These are phyloP conservation scores for Clitarchus hookeri DNA, from an alignment of 2,888 invertebrate genomes.

Conservation along the genomic window DNA sequence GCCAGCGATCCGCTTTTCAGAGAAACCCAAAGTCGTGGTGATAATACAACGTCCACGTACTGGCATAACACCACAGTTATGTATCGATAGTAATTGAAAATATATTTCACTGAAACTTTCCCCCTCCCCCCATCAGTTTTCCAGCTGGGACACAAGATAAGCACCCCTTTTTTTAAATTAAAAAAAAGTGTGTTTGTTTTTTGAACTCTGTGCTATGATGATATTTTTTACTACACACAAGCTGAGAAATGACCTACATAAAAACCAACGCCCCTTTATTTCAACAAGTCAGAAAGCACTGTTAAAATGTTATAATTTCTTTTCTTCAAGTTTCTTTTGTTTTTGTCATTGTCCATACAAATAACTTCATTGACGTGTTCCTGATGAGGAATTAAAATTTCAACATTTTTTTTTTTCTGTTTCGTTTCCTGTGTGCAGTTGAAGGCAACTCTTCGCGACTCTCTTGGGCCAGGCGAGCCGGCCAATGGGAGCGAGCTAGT, in stretches of 20 bases:
- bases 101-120: not conserved
- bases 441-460: conserved; percentile 6
- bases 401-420: not conserved
- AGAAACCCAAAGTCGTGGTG: too few species aligned
- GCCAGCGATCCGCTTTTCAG: too few species aligned
- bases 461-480: not conserved
- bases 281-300: not conserved
- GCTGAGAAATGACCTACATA: not conserved
- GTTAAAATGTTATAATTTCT: not conserved
- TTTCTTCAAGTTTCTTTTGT: not conserved
- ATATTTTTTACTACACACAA: not conserved
- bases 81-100: not conserved
- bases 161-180: not conserved
- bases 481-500: not conserved
- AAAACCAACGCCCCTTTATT: not conserved
- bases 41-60: not conserved
- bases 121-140: not conserved
- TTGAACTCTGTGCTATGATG: not conserved
- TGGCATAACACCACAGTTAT: not conserved
- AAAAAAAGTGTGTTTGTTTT: not conserved
- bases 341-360: not conserved
- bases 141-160: not conserved
- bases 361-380: not conserved
- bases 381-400: not conserved
- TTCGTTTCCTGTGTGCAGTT: not conserved